Conservation (phyloP, 2,797 vertebrate genomes). For the Coreius guichenoti region DNA sequence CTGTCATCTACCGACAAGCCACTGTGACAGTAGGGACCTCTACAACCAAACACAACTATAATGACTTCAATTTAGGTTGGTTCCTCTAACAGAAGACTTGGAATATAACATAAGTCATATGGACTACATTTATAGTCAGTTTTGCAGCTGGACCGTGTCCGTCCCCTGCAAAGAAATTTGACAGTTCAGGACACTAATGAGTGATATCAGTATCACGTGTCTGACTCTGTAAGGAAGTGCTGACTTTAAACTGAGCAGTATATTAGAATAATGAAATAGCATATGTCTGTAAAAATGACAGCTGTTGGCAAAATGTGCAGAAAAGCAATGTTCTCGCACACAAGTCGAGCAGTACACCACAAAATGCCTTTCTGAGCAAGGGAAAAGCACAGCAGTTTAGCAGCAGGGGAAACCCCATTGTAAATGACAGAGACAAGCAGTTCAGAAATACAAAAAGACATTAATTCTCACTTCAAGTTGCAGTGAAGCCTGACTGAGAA, state of each 20-base stretch:
- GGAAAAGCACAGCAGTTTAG: constrained; percentile 28
- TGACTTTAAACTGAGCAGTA: constrained; percentile 3
- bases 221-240: constrained; percentile 4
- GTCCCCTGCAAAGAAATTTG: background rate
- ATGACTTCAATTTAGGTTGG: background rate
- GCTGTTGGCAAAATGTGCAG: constrained; percentile 10
- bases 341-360: constrained; percentile 41
- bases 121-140: background rate
- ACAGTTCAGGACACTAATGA: background rate
- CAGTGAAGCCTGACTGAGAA: background rate
- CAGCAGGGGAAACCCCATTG: constrained; percentile 48
- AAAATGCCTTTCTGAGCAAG: constrained; percentile 54
- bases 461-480: background rate
- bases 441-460: background rate
- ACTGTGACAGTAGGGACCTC: constrained; percentile 20
- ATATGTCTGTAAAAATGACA: background rate
- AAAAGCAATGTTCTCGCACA: constrained; percentile 27
- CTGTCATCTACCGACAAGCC: constrained; percentile 17
- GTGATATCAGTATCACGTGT: background rate
- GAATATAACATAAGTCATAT: background rate
- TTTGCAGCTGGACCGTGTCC: background rate
- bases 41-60: constrained; percentile 19
- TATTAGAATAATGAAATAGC: background rate
- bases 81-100: background rate
- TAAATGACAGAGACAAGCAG: constrained; percentile 34